Evolutionary conservation across 2,888 invertebrate genomes (phyloP), one percentile per base, ranked within the genome.

Genomic region (Myopa testacea): DNA sequence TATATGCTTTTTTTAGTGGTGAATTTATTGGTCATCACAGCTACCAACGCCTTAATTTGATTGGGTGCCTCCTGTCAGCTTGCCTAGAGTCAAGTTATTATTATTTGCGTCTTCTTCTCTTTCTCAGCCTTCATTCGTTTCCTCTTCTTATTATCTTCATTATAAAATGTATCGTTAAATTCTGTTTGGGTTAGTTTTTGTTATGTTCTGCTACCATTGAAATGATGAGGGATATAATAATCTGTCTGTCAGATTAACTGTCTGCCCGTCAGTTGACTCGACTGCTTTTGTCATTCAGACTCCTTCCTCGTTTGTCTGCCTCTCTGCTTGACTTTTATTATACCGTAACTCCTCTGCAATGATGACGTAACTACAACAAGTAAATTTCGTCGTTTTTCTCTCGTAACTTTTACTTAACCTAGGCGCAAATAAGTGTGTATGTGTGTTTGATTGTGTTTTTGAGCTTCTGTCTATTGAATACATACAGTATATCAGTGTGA

Each of bases 1-100:
- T n/a, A 52, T 70, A n/a, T 55, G 70, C 55, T 26, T 70, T 26
- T 70, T 34, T 37, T 52, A 34, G 70, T 70, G 55, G 55, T 70
- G 55, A 70, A 16, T 70, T 55, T 55, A 55, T 52, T 55, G 52
- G 70, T 70, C 34, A 70, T 55, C 70, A 70, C 34, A 37, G 69
- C 37, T 26, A 37, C 70, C 37, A 70, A 14, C 52, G 70, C 55
- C 19, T 55, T 34, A 55, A 34, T 70, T 52, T 34, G 55, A 69
- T 69, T 19, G 26, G 26, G 1, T 45, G 52, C 55, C 37, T 52
- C 37, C 55, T 26, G 26, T 26, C 26, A 26, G 26, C 26, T 26
- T 26, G 26, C 2, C 26, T 26, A 26, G 26, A 26, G 26, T 26
- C 1, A 26, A 26, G 26, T 26, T 26, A 26, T 26, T 2, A 1